Base-by-base conservation (phyloP, 2,113 vertebrate species). In the Pavo muticus region DNA sequence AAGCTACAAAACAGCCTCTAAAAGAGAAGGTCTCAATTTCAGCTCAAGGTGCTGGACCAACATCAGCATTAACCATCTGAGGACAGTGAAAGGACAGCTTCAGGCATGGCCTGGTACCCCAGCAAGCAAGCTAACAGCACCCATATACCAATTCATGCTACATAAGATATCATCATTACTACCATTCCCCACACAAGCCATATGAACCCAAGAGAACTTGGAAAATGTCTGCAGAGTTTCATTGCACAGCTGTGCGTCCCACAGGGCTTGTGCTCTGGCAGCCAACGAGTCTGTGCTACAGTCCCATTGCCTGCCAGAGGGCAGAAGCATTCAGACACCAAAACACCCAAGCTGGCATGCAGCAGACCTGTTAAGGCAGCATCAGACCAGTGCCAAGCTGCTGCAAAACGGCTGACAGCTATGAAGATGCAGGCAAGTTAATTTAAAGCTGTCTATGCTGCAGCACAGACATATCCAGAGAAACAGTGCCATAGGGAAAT, bases 221-320 rank as follows among this genome's bases (percentile, higher is more conserved):
- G 35, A 6, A 44, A n/a, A 52, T 1, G 0, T 20, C 71, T 69
- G 30, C 15, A 3, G 3, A n/a, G 17, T 3, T 67, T 40, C 50
- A 44, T 60, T 65, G 39, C 29, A 2, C 42, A 14, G 39, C 6
- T 30, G 47, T 24, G 2, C 39, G 18, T 70, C 21, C 25, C 8
- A 11, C 20, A 8, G 35, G 37, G 44, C 60, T 61, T 10, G 8
- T 35, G 52, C 24, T 68, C 54, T 23, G 48, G 39, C 64, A 72
- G 25, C 18, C n/a, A 19, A 40, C 14, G 8, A 50, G 30, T 19
- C 39, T 27, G 11, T 14, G 14, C 60, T 40, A 14, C 5, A 4
- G 44, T 11, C 59, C 39, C 27, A 35, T 14, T 7, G 0, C 7
- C 80, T 67, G 19, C 45, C 35, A 19, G 4, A 35, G 45, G 60